Conservation (phyloP, 2,797 vertebrate genomes). For the Danio tinwini region DNA sequence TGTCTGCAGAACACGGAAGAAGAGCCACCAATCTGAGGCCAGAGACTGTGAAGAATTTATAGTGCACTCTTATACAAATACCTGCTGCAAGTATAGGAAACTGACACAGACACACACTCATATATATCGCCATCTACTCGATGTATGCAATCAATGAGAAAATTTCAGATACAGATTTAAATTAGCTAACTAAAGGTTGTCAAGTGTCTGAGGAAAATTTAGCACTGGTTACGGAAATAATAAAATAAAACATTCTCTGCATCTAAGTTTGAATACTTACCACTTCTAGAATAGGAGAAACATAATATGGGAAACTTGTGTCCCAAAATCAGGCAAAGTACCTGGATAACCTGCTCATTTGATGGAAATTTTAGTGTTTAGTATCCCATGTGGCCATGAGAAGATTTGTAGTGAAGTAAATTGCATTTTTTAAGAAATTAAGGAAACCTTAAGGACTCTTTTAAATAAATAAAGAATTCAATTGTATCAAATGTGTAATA, state of each 20-base stretch:
- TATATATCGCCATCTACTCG: neutral
- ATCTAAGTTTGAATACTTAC: neutral
- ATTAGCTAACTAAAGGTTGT: neutral
- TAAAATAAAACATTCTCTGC: neutral
- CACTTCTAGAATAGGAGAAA: neutral
- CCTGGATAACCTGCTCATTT: neutral
- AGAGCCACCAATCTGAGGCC: conserved; percentile 54
- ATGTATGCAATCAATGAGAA: conserved; percentile 22
- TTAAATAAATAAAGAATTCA: neutral
- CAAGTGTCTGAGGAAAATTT: neutral
- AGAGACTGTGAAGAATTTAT: conserved; percentile 48
- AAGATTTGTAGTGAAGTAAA: neutral
- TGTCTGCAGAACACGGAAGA: conserved; percentile 63
- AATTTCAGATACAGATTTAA: conserved; percentile 2
- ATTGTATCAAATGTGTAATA: neutral
- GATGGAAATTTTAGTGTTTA: neutral
- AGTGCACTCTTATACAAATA: neutral
- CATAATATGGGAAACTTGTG: neutral
- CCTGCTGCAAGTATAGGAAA: no score
- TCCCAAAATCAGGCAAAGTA: neutral
- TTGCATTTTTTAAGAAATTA: neutral
- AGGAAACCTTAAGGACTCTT: neutral
- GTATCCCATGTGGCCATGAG: neutral
- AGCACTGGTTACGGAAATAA: neutral
- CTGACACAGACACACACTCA: neutral